phyloP scores from a whole-genome alignment of 2,797 vertebrate species.

The Poeciliopsis paucimaculata region DNA sequence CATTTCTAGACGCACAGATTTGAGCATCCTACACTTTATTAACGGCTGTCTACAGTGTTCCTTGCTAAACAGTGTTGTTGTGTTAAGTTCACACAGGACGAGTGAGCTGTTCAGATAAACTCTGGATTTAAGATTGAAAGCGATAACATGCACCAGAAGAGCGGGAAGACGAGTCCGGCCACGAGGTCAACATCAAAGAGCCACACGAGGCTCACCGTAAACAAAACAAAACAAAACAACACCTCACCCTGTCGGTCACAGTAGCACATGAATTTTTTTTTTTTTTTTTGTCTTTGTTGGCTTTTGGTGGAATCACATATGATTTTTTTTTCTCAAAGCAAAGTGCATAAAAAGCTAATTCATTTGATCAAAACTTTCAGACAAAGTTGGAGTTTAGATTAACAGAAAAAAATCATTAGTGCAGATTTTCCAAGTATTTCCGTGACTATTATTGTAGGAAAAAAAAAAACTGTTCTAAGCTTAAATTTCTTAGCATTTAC shows the following conservation, averaged over 20 bases:
- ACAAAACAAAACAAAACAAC: slow-evolving; percentile 21
- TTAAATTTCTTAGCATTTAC: background rate
- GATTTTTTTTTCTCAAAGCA: background rate
- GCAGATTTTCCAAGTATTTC: slow-evolving; percentile 20
- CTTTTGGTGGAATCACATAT: slow-evolving; percentile 21
- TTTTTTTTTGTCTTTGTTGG: slow-evolving; percentile 26
- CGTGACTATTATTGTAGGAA: background rate
- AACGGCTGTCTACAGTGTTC: slow-evolving; percentile 10
- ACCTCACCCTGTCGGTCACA: slow-evolving; percentile 8
- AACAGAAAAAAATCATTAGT: slow-evolving; percentile 7
- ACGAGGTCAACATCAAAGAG: slow-evolving; percentile 13
- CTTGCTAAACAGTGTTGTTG: slow-evolving; percentile 29
- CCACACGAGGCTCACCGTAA: slow-evolving; percentile 33
- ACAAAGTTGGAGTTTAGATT: slow-evolving; percentile 17
- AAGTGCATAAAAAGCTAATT: slow-evolving; percentile 17
- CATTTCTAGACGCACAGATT: slow-evolving; percentile 3
- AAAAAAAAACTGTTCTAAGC: background rate
- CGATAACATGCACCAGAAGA: slow-evolving; percentile 37
- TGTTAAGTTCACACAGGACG: slow-evolving; percentile 8
- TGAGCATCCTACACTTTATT: slow-evolving; percentile 4
- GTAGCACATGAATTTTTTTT: background rate
- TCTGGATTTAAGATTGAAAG: slow-evolving; percentile 9
- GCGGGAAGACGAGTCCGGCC: slow-evolving; percentile 28
- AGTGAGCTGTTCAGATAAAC: slow-evolving; percentile 16
- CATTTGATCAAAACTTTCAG: slow-evolving; percentile 30